These are phyloP conservation scores for Onychostruthus taczanowskii DNA, from an alignment of 2,113 vertebrate species.

Conservation along the genomic window DNA sequence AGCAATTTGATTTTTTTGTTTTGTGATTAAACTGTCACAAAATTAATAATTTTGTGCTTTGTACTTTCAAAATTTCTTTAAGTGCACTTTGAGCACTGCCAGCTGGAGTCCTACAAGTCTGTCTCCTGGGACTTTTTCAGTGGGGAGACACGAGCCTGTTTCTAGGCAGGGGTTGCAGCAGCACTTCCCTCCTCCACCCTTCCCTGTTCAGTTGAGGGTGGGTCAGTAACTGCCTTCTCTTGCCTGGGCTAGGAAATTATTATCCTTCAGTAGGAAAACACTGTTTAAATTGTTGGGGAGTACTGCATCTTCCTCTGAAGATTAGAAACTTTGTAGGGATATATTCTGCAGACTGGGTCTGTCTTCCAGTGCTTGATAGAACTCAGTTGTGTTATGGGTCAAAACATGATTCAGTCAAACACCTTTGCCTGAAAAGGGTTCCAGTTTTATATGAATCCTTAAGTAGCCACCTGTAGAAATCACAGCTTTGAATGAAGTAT, in stretches of 20 bases:
- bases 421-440: not conserved
- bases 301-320: not conserved
- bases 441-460: not conserved
- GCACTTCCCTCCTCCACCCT: not conserved
- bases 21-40: not conserved
- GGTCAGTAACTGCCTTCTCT: constrained; percentile 19
- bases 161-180: constrained; percentile 15
- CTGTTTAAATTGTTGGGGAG: not conserved
- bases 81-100: not conserved
- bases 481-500: not conserved
- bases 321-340: not conserved
- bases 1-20: not conserved
- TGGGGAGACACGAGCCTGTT: not conserved
- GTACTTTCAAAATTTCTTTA: not conserved
- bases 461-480: not conserved
- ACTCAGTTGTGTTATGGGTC: not conserved
- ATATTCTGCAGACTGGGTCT: not conserved
- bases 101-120: not conserved
- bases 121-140: constrained; percentile 32
- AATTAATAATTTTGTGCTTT: not conserved
- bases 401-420: not conserved
- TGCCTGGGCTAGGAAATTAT: not conserved
- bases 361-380: not conserved
- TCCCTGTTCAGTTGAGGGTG: constrained; percentile 32
- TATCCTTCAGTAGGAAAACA: not conserved